Evolutionary conservation across 2,113 vertebrate genomes (phyloP).

Genomic region (Ancistrus triradiatus): DNA sequence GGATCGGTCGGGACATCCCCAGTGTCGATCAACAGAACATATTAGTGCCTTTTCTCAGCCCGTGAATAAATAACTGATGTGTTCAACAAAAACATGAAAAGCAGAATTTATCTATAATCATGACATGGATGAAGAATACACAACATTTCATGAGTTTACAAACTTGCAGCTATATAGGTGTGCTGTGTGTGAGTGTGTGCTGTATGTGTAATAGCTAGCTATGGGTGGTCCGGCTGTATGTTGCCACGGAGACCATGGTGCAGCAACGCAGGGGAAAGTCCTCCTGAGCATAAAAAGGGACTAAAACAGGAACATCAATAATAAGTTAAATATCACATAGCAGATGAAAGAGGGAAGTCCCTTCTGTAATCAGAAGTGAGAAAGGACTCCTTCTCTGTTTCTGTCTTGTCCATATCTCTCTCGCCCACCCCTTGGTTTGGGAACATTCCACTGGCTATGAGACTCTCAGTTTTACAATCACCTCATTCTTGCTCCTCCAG

Average conservation of each 20-base stretch:
- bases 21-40: no score
- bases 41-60: no score
- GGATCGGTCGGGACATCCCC: no score
- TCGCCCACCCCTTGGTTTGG: background rate
- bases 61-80: no score
- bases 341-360: constrained; percentile 25
- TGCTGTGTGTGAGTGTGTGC: background rate
- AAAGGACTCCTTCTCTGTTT: background rate
- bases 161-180: no score
- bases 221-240: constrained; percentile 21
- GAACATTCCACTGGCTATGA: constrained; percentile 26
- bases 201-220: constrained; percentile 27
- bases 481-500: background rate
- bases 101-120: no score
- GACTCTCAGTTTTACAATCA: constrained; percentile 29
- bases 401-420: background rate
- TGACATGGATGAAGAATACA: no score
- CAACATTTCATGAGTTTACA: no score
- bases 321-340: constrained; percentile 50
- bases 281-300: constrained; percentile 45
- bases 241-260: constrained; percentile 34
- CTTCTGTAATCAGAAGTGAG: constrained; percentile 24
- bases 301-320: constrained; percentile 33
- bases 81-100: no score
- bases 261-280: constrained; percentile 43